phyloP scores from a whole-genome alignment of 2,888 invertebrate species.

The Cyaniris semiargus region DNA sequence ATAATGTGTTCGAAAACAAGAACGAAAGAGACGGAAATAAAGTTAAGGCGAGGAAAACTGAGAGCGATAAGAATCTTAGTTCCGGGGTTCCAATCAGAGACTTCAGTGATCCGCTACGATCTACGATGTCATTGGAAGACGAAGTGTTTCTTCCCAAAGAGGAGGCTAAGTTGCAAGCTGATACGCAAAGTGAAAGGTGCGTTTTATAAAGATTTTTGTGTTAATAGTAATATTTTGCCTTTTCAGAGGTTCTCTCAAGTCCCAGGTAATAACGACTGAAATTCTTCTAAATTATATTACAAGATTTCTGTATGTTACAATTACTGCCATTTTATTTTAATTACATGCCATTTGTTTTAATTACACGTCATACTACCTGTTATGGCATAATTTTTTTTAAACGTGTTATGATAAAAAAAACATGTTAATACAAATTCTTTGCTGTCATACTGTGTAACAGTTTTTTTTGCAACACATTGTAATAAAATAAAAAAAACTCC shows the following conservation, averaged over 20 bases:
- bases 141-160: constrained; percentile 73
- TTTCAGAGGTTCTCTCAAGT: background rate
- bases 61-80: constrained; percentile 66
- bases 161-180: constrained; percentile 62
- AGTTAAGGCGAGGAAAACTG: constrained; percentile 53
- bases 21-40: background rate
- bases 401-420: too few species aligned
- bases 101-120: constrained; percentile 90
- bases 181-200: constrained; percentile 68
- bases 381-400: too few species aligned
- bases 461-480: too few species aligned
- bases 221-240: background rate
- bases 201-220: constrained; percentile 35
- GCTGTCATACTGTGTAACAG: too few species aligned
- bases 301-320: too few species aligned
- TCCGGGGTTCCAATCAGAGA: constrained; percentile 83
- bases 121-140: constrained; percentile 70
- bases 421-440: too few species aligned
- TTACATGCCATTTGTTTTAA: too few species aligned
- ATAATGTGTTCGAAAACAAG: constrained; percentile 33
- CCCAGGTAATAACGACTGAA: too few species aligned
- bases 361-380: too few species aligned
- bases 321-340: too few species aligned
- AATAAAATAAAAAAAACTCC: too few species aligned
- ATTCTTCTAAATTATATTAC: too few species aligned